phyloP scores from a whole-genome alignment of 2,888 invertebrate genomes.

The Eristalis arbustorum region DNA sequence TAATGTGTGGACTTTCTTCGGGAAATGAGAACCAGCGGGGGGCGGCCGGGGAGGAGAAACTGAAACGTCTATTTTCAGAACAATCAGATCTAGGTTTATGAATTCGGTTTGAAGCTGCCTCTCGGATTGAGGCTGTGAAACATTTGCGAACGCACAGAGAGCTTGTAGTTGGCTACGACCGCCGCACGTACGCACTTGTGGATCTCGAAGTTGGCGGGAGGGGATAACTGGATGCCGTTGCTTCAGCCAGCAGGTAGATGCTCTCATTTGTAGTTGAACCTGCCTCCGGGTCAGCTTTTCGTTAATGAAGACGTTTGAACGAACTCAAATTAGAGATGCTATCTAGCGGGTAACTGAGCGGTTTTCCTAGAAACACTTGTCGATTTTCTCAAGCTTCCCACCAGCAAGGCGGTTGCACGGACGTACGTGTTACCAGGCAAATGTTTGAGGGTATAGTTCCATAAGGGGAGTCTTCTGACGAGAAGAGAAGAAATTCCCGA shows the following conservation, averaged over 20 bases:
- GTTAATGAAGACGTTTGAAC: not conserved
- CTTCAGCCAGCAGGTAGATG: not conserved
- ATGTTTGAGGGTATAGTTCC: no score
- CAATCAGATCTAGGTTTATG: conserved; percentile 29
- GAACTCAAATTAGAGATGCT: not conserved
- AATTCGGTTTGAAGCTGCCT: not conserved
- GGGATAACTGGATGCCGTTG: not conserved
- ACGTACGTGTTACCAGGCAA: no score
- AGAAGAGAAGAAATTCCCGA: no score
- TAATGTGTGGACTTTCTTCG: conserved; percentile 40
- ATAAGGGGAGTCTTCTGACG: no score
- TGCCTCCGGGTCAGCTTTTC: not conserved
- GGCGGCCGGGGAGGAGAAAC: not conserved
- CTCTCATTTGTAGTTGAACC: not conserved
- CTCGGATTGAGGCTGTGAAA: conserved; percentile 8
- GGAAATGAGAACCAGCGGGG: not conserved
- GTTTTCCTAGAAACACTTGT: no score
- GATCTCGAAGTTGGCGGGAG: not conserved
- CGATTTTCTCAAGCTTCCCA: no score
- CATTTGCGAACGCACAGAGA: not conserved
- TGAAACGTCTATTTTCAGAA: conserved; percentile 1
- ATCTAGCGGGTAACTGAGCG: not conserved
- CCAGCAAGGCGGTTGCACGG: no score
- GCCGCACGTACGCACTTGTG: not conserved
- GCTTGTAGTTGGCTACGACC: not conserved